These are phyloP conservation scores for Podotricha telesiphe DNA, from an alignment of 2,888 invertebrate genomes.

Conservation along the genomic window DNA sequence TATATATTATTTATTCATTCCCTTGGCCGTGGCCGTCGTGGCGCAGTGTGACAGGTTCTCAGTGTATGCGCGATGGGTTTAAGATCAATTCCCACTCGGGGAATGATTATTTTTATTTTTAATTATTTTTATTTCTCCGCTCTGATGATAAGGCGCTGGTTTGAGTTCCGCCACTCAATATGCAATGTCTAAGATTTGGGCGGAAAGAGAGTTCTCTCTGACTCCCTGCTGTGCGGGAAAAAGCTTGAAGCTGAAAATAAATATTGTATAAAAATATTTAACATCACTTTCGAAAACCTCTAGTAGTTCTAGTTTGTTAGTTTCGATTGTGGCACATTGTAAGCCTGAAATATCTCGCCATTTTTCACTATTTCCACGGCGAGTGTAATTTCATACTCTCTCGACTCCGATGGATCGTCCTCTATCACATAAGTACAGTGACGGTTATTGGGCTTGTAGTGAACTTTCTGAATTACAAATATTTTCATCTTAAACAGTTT, in stretches of 20 bases:
- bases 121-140: too few relatives aligned
- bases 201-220: background rate
- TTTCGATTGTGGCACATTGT: constrained; percentile 34
- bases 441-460: constrained; percentile 11
- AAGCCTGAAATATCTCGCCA: constrained; percentile 34
- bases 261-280: too few relatives aligned
- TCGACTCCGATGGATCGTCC: constrained; percentile 28
- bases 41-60: too few relatives aligned
- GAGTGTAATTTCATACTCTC: constrained; percentile 33
- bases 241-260: too few relatives aligned
- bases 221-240: background rate
- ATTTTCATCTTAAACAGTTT: background rate
- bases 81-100: too few relatives aligned
- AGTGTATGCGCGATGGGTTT: too few relatives aligned
- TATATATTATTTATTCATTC: too few relatives aligned
- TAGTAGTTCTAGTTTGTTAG: constrained; percentile 28
- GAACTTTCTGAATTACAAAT: constrained; percentile 13
- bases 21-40: too few relatives aligned
- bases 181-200: too few relatives aligned
- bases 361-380: constrained; percentile 32
- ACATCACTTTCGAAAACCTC: constrained; percentile 19
- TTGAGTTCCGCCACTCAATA: too few relatives aligned
- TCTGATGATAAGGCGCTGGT: too few relatives aligned
- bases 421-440: constrained; percentile 25
- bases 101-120: too few relatives aligned